Evolutionary conservation across 30 jellyfish, hydroid and myxozoan genomes (phyloP), one percentile per base, ranked within the genome.

Genomic region (Aurelia aurita): DNA sequence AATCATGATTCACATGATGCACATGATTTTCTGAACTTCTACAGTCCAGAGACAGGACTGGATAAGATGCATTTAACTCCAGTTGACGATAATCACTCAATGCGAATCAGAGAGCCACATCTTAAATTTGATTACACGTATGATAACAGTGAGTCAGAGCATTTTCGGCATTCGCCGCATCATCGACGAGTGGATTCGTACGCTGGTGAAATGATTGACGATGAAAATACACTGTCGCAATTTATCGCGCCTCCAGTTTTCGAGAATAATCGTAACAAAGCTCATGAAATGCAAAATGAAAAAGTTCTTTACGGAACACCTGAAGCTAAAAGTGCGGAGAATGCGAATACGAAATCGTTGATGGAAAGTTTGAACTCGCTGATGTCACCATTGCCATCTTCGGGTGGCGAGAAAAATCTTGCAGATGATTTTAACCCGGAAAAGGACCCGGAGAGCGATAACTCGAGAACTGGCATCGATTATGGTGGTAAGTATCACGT

Each of bases 191-290:
- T 77, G 13, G 97, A 80, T 12, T 75, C 95, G 14, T 91, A 91
- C 75, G 93, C 96, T 18, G 98, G 98, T 9, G 96, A 91, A 58
- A 91, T 91, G 90, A 86, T 91, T 23, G 95, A 80, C 11, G 98
- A 86, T 22, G 98, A 91, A 55, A 91, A 91, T 58, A 72, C 98
- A 23, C 84, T 91, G 60, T 91, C 98, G 45, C 83, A 91, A 34
- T 91, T 71, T 65, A 86, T 91, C 85, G 95, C 98, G 12, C 98
- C 98, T 12, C 98, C 98, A 26, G 98, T 91, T 18, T 91, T 68
- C 53, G 98, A 91, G 21, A 77, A 69, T 22, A 73, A 59, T 72
- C 72, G 58, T 26, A 46, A 74, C 22, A 75, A 82, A 35, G 20
- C 68, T 5, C 91, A 69, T 64, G 71, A 62, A 31, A 43, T 26